Percentiles rank a stretch among this genome's conserved stretches.
Conservation (phyloP, 2,113 vertebrate genomes). For the Sitta europaea region DNA sequence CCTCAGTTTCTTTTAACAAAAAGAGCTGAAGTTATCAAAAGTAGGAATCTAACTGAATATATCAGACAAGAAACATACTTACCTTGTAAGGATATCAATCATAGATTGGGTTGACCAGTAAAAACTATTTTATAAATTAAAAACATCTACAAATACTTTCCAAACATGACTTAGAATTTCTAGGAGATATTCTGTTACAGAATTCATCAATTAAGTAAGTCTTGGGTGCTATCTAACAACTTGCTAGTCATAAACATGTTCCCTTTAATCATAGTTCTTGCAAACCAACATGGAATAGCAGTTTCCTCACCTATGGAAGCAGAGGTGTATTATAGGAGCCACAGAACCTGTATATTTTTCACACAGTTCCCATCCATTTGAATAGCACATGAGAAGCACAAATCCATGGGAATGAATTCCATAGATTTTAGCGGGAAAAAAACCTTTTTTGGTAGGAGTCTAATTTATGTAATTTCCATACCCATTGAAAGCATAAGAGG, state of each 20-base stretch:
- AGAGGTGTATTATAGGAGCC: not conserved
- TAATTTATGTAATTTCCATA: not conserved
- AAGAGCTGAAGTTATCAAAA: not conserved
- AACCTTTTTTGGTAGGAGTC: not conserved
- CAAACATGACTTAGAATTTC: not conserved
- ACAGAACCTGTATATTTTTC: not conserved
- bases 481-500: not conserved
- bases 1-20: not conserved
- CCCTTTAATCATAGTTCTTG: not conserved
- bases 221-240: not conserved
- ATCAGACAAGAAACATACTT: not conserved
- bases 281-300: not conserved
- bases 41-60: not conserved
- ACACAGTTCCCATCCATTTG: not conserved
- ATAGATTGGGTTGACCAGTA: not conserved
- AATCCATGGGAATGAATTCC: not conserved
- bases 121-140: not conserved
- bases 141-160: not conserved
- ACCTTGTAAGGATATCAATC: not conserved
- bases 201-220: not conserved
- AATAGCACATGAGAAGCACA: not conserved
- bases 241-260: not conserved
- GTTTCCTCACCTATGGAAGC: not conserved
- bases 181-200: not conserved
- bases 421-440: not conserved